A percentile compares a stretch with the other conserved stretches of the same genome.
phyloP scores from a whole-genome alignment of 2,888 invertebrate species.

The Mesoligia furuncula region DNA sequence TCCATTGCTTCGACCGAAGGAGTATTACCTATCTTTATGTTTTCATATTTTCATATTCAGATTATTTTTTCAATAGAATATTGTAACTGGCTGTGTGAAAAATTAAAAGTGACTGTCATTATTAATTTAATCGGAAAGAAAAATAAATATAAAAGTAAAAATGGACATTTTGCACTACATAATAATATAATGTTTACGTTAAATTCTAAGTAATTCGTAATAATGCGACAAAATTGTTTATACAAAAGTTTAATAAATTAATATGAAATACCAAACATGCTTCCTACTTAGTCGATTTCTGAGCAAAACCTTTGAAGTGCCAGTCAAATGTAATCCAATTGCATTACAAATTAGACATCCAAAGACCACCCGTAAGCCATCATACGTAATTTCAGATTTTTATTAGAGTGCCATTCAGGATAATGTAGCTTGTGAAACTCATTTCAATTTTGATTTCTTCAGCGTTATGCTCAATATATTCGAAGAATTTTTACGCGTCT shows the following conservation, averaged over 20 bases:
- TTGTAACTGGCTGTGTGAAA: constrained; percentile 49
- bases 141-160: constrained; percentile 49
- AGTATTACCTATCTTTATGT: background rate
- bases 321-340: constrained; percentile 57
- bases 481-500: constrained; percentile 37
- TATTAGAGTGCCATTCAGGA: background rate
- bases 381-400: background rate
- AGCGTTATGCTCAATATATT: constrained; percentile 50
- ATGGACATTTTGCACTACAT: constrained; percentile 55
- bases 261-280: constrained; percentile 82
- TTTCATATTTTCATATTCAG: no score
- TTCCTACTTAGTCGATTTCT: constrained; percentile 71
- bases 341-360: constrained; percentile 21
- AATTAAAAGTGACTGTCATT: constrained; percentile 28
- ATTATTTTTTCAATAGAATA: background rate
- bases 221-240: constrained; percentile 70
- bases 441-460: constrained; percentile 20
- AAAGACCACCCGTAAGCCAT: constrained; percentile 58
- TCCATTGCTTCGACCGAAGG: background rate
- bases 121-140: constrained; percentile 34
- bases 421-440: constrained; percentile 11
- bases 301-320: constrained; percentile 65
- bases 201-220: constrained; percentile 62
- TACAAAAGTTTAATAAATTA: constrained; percentile 69
- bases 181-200: constrained; percentile 35